Base-by-base conservation (phyloP, 2,888 invertebrate genomes). In the Caenorhabditis panamensis region DNA sequence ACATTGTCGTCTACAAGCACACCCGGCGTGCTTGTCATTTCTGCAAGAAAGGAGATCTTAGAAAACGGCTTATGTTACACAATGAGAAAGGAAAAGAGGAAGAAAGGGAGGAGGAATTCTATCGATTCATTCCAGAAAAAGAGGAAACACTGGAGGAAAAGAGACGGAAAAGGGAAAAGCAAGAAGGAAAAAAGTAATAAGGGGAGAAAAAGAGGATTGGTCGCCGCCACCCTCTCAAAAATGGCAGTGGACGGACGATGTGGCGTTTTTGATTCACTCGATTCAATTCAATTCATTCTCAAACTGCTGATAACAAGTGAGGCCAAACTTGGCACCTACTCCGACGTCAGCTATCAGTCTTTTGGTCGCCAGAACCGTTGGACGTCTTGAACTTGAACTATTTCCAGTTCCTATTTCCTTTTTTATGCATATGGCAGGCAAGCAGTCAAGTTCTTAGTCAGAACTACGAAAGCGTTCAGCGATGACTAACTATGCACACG, bases 1-100 rank as follows among this genome's bases (percentile, higher is more conserved):
- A 90, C 86, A 24, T 86, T 79, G 49, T 89, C 87, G 44, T 89
- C 89, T 31, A 86, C 84, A 37, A 68, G 59, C 24, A 61, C 82
- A 22, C 79, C 84, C 54, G 69, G 47, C 8, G 75, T 58, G 69
- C 69, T 64, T 53, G 75, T 41, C 69, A 67, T 69, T 67, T 36
- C 44, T 69, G 59, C 49, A 47, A 47, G 11, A 9, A 47, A 6
- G 37, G 37, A 47, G n/a, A 20, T 13, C 31, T n/a, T n/a, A n/a
- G n/a, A n/a, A n/a, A n/a, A n/a, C 6, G 13, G 18, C 2, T 58
- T 58, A 11, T 58, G 2, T 54, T 54, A 28, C 28, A 54, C 24
- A 26, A 24, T 11, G 36, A 56, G 37, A 24, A 63, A 54, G 28
- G 53, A 62, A 71, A 53, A 16, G 44, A 53, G 44, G 44, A 22